phyloP scores from a whole-genome alignment of 2,797 vertebrate species.

The Melanotaenia nigrans region DNA sequence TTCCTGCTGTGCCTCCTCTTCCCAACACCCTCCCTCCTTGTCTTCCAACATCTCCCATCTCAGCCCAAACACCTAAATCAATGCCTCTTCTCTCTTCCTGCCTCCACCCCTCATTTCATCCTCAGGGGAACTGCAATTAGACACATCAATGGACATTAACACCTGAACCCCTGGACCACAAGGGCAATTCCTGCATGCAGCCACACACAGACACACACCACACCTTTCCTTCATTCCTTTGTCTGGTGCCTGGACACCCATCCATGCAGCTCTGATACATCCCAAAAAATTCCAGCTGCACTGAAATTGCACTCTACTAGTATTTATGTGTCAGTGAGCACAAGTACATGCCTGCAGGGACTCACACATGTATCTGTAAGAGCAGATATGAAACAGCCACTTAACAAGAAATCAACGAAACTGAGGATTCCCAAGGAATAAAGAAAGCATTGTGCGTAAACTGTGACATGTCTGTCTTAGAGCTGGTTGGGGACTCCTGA shows the following conservation, averaged over 20 bases:
- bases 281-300: slow-evolving; percentile 13
- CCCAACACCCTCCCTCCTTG: slow-evolving; percentile 8
- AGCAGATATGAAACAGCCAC: slow-evolving; percentile 11
- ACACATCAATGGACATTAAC: slow-evolving; percentile 73
- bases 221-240: slow-evolving; percentile 53
- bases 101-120: slow-evolving; percentile 6
- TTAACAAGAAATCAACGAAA: not conserved
- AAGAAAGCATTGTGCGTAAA: not conserved
- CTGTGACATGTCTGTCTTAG: not conserved
- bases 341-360: slow-evolving; percentile 11
- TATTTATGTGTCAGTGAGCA: slow-evolving; percentile 5
- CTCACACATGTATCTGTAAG: not conserved
- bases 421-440: not conserved
- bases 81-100: slow-evolving; percentile 17
- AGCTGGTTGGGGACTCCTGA: not conserved
- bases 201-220: slow-evolving; percentile 5
- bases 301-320: slow-evolving; percentile 1
- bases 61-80: slow-evolving; percentile 46
- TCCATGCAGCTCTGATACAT: slow-evolving; percentile 20
- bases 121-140: slow-evolving; percentile 67
- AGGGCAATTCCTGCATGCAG: slow-evolving; percentile 15
- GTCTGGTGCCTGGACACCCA: slow-evolving; percentile 43
- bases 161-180: slow-evolving; percentile 67
- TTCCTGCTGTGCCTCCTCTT: slow-evolving; percentile 29
- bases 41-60: slow-evolving; percentile 13